Evolutionary conservation across 2,113 vertebrate species (phyloP), one percentile per base, ranked within the genome.

Genomic region (Ardeotis arabs): DNA sequence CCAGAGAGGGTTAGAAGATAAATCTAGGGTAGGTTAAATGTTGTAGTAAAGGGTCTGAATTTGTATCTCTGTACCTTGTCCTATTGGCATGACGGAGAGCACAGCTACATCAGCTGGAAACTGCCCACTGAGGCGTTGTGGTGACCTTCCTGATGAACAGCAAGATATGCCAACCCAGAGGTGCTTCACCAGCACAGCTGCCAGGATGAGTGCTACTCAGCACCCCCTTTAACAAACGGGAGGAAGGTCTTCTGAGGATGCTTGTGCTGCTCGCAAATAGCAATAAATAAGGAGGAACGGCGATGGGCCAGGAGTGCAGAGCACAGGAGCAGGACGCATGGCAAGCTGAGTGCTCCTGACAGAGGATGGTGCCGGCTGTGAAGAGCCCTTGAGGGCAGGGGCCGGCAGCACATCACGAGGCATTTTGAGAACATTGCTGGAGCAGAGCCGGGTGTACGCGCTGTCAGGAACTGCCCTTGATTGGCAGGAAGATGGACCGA

Each of bases 241-340:
- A 64, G 31, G 39, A 87, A 58, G 58, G 19, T 44, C 29, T 75
- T 35, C 58, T 1, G 14, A 73, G 53, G 10, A 21, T 8, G 24
- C 50, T 58, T 45, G 63, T 69, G 59, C 25, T 1, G 4, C 60
- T 66, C 4, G 0, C 33, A 70, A 45, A 23, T 21, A 41, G 50
- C 56, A 35, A 6, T 60, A 14, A 25, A 22, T 14, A 31, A 52
- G 37, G 58, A 45, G 35, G 33, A 58, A 29, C 0, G 7, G 31
- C 0, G 6, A 24, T 1, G 5, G 33, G 45, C n/a, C 37, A 31
- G 70, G 44, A 60, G 56, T 2, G 1, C 49, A 29, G 62, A 20
- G 67, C 22, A 4, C 31, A 29, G 63, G 39, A n/a, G 47, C 18
- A 8, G 76, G 81, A 50, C 2, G 2, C 1, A 2, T 0, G 4